These are phyloP conservation scores for Melanostoma scalare DNA, from an alignment of 2,888 invertebrate genomes.

Conservation along the genomic window DNA sequence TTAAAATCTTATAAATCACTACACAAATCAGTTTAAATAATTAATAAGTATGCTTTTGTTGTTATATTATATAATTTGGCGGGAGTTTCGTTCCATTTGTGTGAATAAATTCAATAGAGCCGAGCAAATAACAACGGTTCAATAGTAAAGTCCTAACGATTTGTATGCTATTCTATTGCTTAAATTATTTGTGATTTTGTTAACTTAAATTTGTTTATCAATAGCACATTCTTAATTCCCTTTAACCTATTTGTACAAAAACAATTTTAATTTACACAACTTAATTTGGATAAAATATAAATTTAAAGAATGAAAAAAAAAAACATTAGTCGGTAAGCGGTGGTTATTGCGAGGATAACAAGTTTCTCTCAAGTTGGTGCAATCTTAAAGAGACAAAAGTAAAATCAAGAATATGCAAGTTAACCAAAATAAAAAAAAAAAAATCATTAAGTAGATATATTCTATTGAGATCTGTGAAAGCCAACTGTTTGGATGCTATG, in stretches of 20 bases:
- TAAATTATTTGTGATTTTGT: constrained; percentile 59
- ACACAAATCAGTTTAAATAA: background rate
- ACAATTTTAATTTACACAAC: constrained; percentile 17
- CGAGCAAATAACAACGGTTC: constrained; percentile 12
- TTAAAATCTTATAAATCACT: constrained; percentile 1
- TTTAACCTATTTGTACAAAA: constrained; percentile 50
- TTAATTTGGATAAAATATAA: constrained; percentile 19
- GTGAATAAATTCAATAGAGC: constrained; percentile 2
- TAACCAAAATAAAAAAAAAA: constrained; percentile 26
- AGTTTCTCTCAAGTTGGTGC: background rate
- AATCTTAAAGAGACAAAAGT: background rate
- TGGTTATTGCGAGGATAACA: constrained; percentile 13
- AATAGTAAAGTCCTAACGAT: constrained; percentile 16
- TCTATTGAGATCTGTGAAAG: constrained; percentile 72
- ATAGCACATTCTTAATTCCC: constrained; percentile 56
- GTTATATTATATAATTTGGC: background rate
- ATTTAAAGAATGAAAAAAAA: constrained; percentile 3
- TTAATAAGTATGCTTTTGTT: background rate
- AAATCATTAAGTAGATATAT: constrained; percentile 21
- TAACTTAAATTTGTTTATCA: constrained; percentile 44
- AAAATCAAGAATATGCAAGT: constrained; percentile 58
- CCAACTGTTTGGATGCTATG: constrained; percentile 64
- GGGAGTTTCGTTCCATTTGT: background rate
- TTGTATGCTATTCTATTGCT: constrained; percentile 50
- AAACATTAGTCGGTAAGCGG: constrained; percentile 1